Percentiles rank a stretch among this genome's conserved stretches.
phyloP scores from a whole-genome alignment of 2,113 vertebrate species.

The Archilochus colubris region DNA sequence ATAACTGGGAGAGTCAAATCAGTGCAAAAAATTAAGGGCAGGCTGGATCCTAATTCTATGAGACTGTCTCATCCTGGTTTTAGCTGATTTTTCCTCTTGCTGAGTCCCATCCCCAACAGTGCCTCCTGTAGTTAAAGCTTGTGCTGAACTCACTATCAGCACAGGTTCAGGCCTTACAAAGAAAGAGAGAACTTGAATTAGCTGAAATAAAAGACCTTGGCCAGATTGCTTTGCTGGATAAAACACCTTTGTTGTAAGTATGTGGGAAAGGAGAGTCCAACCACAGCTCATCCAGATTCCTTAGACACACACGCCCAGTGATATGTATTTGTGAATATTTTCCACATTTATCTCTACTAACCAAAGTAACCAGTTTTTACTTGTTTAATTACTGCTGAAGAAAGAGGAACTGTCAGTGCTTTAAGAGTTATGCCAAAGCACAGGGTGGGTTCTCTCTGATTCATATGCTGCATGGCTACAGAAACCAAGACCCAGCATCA shows the following conservation, averaged over 20 bases:
- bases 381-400: conserved; percentile 65
- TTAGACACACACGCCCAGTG: conserved; percentile 59
- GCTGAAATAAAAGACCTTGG: conserved; percentile 57
- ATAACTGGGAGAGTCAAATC: not conserved
- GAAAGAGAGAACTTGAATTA: conserved; percentile 19
- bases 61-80: not conserved
- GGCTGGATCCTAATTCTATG: not conserved
- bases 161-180: not conserved
- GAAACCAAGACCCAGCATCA: conserved; percentile 67
- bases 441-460: conserved; percentile 67
- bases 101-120: not conserved
- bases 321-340: conserved; percentile 40
- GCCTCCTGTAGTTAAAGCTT: not conserved
- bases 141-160: not conserved
- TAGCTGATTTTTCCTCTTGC: not conserved
- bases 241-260: conserved; percentile 67
- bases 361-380: conserved; percentile 71
- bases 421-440: conserved; percentile 56
- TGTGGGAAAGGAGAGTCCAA: conserved; percentile 63
- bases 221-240: conserved; percentile 56
- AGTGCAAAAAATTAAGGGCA: not conserved
- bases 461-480: conserved; percentile 68
- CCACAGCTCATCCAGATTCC: conserved; percentile 68
- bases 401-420: conserved; percentile 58
- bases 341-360: conserved; percentile 63